These are phyloP conservation scores for Microtus richardsoni DNA, from an alignment of 2,113 vertebrate genomes.

Conservation along the genomic window DNA sequence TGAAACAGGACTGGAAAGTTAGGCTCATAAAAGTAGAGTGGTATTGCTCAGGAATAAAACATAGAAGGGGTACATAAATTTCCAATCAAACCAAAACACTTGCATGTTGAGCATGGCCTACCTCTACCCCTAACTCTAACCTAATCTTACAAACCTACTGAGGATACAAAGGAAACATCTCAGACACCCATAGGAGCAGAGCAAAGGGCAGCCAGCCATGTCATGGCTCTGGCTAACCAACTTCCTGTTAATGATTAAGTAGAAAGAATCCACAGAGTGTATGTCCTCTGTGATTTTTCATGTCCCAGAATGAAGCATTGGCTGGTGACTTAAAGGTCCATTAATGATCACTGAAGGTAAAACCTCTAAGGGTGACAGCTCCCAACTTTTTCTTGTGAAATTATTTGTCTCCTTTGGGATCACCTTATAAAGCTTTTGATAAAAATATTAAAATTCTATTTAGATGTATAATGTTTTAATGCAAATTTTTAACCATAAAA, in stretches of 20 bases:
- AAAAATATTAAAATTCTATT: slow-evolving; percentile 92
- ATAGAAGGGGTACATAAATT: neutral
- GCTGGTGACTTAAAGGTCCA: slow-evolving; percentile 73
- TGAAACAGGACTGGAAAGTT: neutral
- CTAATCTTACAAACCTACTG: neutral
- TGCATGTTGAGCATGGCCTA: neutral
- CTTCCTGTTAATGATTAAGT: slow-evolving; percentile 71
- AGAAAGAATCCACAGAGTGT: neutral
- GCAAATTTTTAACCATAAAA: slow-evolving; percentile 99
- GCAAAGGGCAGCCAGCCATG: neutral
- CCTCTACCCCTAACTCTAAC: neutral
- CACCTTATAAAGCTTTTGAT: slow-evolving; percentile 83
- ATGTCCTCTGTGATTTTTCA: slow-evolving; percentile 14
- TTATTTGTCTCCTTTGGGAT: slow-evolving; percentile 84
- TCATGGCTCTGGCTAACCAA: neutral
- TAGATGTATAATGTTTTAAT: slow-evolving; percentile 97
- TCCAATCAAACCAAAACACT: neutral
- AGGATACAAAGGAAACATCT: slow-evolving; percentile 7
- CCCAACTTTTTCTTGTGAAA: slow-evolving; percentile 83
- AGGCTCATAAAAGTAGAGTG: accelerated
- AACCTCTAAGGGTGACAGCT: slow-evolving; percentile 83
- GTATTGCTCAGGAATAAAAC: neutral
- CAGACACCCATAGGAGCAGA: neutral
- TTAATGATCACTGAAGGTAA: slow-evolving; percentile 83
- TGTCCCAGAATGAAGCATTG: slow-evolving; percentile 56